Percentiles rank a stretch among this genome's conserved stretches.
These are phyloP conservation scores for Myripristis murdjan DNA, from an alignment of 2,797 vertebrate genomes.

Conservation along the genomic window DNA sequence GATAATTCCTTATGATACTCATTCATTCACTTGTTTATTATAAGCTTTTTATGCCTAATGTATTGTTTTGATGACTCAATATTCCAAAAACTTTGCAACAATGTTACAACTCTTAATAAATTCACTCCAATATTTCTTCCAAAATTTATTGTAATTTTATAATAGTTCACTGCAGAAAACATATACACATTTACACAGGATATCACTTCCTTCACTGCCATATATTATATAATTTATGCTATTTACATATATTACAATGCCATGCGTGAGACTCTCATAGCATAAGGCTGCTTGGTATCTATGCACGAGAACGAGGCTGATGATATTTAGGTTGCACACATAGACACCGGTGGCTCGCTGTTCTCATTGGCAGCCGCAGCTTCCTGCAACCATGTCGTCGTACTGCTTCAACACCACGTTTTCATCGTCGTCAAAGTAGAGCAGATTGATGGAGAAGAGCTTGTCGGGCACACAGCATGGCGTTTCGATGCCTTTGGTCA, in stretches of 20 bases:
- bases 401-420: slow-evolving; percentile 92
- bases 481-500: slow-evolving; percentile 84
- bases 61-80: neutral
- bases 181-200: slow-evolving; percentile 83
- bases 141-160: slow-evolving; percentile 76
- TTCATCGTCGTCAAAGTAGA: slow-evolving; percentile 91
- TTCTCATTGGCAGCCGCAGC: slow-evolving; percentile 89
- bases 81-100: neutral
- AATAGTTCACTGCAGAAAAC: slow-evolving; percentile 76
- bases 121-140: slow-evolving; percentile 35
- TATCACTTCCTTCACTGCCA: slow-evolving; percentile 71
- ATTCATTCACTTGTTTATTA: neutral
- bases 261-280: slow-evolving; percentile 19
- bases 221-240: slow-evolving; percentile 90
- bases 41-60: neutral
- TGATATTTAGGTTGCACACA: slow-evolving; percentile 9
- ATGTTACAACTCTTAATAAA: slow-evolving; percentile 4
- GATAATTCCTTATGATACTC: too few species aligned
- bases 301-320: slow-evolving; percentile 9
- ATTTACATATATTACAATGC: slow-evolving; percentile 88
- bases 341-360: neutral
- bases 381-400: slow-evolving; percentile 91
- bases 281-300: neutral
- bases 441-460: slow-evolving; percentile 90
- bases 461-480: slow-evolving; percentile 91